Percentiles rank a stretch among this genome's conserved stretches.
Conservation (phyloP, 2,113 vertebrate genomes). For the Melanocharis versteri region DNA sequence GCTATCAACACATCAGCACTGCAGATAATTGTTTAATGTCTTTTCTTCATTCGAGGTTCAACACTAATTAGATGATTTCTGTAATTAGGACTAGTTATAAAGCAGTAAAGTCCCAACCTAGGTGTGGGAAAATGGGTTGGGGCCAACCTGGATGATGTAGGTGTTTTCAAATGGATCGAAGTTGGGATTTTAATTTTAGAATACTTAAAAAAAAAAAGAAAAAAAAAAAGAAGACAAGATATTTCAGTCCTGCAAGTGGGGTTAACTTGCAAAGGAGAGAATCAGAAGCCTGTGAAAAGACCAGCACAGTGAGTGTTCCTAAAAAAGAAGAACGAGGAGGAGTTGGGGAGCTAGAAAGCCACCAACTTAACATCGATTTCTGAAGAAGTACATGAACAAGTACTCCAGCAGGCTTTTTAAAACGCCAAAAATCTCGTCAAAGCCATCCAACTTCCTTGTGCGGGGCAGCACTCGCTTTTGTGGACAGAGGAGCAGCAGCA, state of each 20-base stretch:
- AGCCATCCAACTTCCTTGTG: background rate
- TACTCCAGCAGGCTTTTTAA: background rate
- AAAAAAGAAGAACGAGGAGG: background rate
- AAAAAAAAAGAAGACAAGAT: background rate
- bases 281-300: background rate
- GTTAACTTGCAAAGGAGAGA: conserved; percentile 6
- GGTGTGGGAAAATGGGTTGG: background rate
- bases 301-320: background rate
- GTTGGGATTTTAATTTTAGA: conserved; percentile 12
- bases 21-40: background rate
- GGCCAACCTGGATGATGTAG: background rate
- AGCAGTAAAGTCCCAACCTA: background rate
- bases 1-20: background rate
- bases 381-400: background rate
- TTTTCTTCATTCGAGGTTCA: background rate
- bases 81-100: conserved; percentile 34
- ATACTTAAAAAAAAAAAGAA: background rate
- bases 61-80: conserved; percentile 31
- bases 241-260: background rate
- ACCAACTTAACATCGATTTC: background rate
- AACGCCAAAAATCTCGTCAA: background rate
- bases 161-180: background rate
- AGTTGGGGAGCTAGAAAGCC: background rate
- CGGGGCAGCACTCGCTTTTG: background rate
- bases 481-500: background rate